These are phyloP conservation scores for Heterodera filipjevi DNA, from an alignment of 2,888 invertebrate species.

Conservation along the genomic window DNA sequence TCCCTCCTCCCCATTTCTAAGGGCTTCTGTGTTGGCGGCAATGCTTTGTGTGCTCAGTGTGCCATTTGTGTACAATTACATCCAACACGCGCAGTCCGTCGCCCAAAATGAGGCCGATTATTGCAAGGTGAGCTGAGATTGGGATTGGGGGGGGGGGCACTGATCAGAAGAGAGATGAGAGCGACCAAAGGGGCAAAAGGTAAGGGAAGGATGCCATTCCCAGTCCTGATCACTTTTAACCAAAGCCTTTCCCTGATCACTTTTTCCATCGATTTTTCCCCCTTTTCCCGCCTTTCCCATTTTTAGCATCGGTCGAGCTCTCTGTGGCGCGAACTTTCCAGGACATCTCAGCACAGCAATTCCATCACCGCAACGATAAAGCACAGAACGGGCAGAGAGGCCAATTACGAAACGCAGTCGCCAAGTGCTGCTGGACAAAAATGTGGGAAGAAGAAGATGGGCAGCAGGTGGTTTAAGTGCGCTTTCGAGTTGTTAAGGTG, in stretches of 20 bases:
- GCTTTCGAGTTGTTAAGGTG: constrained; percentile 23
- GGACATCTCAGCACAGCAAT: constrained; percentile 35
- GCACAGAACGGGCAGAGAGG: constrained; percentile 23
- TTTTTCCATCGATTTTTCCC: no score
- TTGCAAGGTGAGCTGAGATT: constrained; percentile 44
- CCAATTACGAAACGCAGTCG: not conserved
- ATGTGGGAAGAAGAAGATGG: constrained; percentile 5
- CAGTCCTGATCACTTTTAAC: no score
- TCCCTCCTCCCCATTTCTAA: not conserved
- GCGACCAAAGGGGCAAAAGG: no score
- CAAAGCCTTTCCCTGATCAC: no score
- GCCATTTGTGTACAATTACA: constrained; percentile 54
- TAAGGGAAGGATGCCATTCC: not conserved
- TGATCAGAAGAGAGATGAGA: not conserved
- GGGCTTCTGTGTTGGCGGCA: constrained; percentile 45
- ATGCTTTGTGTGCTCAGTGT: constrained; percentile 47
- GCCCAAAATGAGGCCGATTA: constrained; percentile 53
- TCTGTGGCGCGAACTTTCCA: constrained; percentile 45
- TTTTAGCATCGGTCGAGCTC: constrained; percentile 33
- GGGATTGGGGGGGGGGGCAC: not conserved
- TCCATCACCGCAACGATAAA: not conserved
- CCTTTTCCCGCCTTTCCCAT: not conserved
- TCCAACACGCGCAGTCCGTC: constrained; percentile 50
- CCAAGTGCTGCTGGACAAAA: constrained; percentile 20
- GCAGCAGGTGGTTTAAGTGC: not conserved